A percentile compares a stretch with the other conserved stretches of the same genome.
Evolutionary conservation across 2,113 vertebrate species (phyloP).

Genomic region (Arvicanthis niloticus): DNA sequence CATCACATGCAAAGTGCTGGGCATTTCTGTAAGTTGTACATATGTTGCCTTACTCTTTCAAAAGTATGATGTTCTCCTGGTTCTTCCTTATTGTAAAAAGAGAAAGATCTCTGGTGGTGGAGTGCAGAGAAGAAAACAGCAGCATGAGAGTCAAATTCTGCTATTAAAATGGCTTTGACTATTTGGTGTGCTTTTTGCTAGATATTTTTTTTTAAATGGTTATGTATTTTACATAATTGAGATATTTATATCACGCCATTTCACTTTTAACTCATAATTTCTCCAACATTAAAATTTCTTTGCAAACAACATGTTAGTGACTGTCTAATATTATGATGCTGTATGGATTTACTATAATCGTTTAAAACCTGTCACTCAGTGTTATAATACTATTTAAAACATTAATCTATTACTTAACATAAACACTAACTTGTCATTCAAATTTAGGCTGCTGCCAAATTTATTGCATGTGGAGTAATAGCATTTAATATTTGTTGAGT

Average conservation of each 20-base stretch:
- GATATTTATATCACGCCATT: conserved; percentile 55
- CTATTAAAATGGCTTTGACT: background rate
- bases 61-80: conserved; percentile 19
- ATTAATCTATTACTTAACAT: conserved; percentile 44
- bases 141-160: conserved; percentile 11
- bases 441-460: conserved; percentile 36
- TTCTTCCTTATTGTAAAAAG: conserved; percentile 27
- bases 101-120: background rate
- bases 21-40: conserved; percentile 29
- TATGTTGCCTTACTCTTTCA: conserved; percentile 19
- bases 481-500: conserved; percentile 22
- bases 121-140: conserved; percentile 6
- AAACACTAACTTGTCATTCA: conserved; percentile 30
- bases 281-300: conserved; percentile 45
- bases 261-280: conserved; percentile 50
- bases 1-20: background rate
- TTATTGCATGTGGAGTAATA: background rate
- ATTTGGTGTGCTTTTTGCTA: conserved; percentile 55
- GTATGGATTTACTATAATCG: background rate
- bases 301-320: conserved; percentile 45
- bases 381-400: background rate
- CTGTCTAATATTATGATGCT: conserved; percentile 47
- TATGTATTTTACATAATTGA: conserved; percentile 38
- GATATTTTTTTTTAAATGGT: conserved; percentile 48
- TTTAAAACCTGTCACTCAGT: conserved; percentile 42